Percentiles rank a stretch among this genome's conserved stretches.
Conservation (phyloP, 2,797 vertebrate genomes). For the Brachymystax lenok region DNA sequence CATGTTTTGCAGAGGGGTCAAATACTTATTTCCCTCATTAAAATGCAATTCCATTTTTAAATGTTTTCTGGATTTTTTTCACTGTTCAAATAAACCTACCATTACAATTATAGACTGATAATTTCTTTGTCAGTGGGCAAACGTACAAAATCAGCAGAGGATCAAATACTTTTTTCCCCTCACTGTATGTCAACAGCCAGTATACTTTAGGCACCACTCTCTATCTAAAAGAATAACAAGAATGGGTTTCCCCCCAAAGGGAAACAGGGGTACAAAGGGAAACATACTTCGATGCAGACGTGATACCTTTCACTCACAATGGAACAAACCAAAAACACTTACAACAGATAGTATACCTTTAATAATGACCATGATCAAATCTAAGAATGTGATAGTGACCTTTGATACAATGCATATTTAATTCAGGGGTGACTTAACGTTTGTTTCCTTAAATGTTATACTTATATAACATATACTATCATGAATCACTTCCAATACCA, state of each 20-base stretch:
- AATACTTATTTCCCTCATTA: no score
- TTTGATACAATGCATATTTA: conserved; percentile 82
- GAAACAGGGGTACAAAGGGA: not conserved
- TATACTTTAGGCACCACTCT: no score
- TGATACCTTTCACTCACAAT: not conserved
- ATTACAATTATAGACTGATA: no score
- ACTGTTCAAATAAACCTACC: no score
- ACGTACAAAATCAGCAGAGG: no score
- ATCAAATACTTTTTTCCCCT: no score
- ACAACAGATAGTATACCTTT: conserved; percentile 82
- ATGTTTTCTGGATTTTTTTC: no score
- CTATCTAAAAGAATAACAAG: no score
- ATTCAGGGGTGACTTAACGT: conserved; percentile 78
- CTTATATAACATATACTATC: conserved; percentile 46
- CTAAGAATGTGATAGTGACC: conserved; percentile 82
- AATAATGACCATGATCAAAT: conserved; percentile 84
- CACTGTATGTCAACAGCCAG: no score
- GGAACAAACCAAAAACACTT: conserved; percentile 42
- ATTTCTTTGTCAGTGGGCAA: no score
- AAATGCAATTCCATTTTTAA: no score
- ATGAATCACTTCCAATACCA: conserved; percentile 77
- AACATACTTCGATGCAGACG: not conserved
- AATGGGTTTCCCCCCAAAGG: not conserved
- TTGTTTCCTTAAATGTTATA: conserved; percentile 59
- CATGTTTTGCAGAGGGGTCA: no score